Evolutionary conservation across 2,113 vertebrate genomes (phyloP).

Genomic region (Sander vitreus): DNA sequence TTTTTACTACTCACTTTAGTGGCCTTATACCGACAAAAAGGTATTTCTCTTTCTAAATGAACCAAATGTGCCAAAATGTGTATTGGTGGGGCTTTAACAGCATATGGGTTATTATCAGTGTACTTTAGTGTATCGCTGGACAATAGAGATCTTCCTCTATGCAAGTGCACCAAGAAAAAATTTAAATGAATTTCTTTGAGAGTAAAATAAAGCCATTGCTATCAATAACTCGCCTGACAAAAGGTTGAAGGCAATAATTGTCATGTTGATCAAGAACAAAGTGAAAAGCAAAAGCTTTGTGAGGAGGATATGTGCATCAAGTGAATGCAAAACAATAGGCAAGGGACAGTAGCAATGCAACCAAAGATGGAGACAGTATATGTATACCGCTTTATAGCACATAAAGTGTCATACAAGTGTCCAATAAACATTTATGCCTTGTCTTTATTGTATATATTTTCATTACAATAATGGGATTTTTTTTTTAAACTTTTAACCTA

Average conservation of each 20-base stretch:
- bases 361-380: slow-evolving; percentile 30
- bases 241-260: not conserved
- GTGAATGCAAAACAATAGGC: slow-evolving; percentile 24
- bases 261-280: not conserved
- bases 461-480: slow-evolving; percentile 16
- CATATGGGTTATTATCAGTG: slow-evolving; percentile 12
- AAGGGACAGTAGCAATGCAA: slow-evolving; percentile 44
- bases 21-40: slow-evolving; percentile 35
- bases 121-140: slow-evolving; percentile 33
- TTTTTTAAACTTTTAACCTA: not conserved
- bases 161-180: slow-evolving; percentile 46
- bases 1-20: slow-evolving; percentile 34
- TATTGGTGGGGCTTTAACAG: slow-evolving; percentile 5
- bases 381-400: slow-evolving; percentile 15
- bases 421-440: slow-evolving; percentile 32
- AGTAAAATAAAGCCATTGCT: slow-evolving; percentile 1
- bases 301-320: slow-evolving; percentile 15
- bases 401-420: slow-evolving; percentile 8
- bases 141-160: slow-evolving; percentile 61
- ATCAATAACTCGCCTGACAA: not conserved
- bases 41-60: slow-evolving; percentile 19
- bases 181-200: slow-evolving; percentile 1
- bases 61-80: slow-evolving; percentile 28
- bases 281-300: slow-evolving; percentile 15
- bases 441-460: slow-evolving; percentile 42